Conservation (phyloP, 2,797 vertebrate genomes). For the Sebastolobus altivelis region DNA sequence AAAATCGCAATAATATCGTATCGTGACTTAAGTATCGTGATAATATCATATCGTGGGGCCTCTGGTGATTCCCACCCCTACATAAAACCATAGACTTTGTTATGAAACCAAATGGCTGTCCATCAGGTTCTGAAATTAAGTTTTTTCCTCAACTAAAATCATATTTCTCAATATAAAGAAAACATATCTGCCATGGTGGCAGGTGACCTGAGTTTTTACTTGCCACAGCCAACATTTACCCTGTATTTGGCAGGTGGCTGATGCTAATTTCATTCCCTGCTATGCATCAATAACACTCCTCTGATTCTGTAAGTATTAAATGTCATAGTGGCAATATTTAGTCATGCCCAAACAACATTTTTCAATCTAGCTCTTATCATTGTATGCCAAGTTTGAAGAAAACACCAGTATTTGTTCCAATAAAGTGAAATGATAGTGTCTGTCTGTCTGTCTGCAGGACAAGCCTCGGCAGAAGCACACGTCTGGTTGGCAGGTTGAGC, state of each 20-base stretch:
- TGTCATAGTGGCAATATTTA: slow-evolving; percentile 26
- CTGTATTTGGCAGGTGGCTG: neutral
- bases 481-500: slow-evolving; percentile 41
- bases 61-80: too few species aligned
- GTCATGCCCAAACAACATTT: slow-evolving; percentile 20
- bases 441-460: slow-evolving; percentile 32
- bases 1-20: too few species aligned
- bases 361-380: slow-evolving; percentile 3
- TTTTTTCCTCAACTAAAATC: too few species aligned
- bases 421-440: slow-evolving; percentile 46
- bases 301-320: slow-evolving; percentile 32
- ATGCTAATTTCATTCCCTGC: neutral
- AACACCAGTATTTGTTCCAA: slow-evolving; percentile 42
- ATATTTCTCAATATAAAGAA: too few species aligned
- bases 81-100: neutral
- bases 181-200: too few species aligned
- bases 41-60: too few species aligned
- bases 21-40: too few species aligned
- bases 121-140: too few species aligned
- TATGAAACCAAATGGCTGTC: neutral
- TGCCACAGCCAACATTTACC: neutral
- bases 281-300: neutral
- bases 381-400: slow-evolving; percentile 41
- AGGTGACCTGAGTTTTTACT: neutral
- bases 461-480: slow-evolving; percentile 45